phyloP scores from a whole-genome alignment of 2,797 vertebrate genomes.

The Graptemys geographica region DNA sequence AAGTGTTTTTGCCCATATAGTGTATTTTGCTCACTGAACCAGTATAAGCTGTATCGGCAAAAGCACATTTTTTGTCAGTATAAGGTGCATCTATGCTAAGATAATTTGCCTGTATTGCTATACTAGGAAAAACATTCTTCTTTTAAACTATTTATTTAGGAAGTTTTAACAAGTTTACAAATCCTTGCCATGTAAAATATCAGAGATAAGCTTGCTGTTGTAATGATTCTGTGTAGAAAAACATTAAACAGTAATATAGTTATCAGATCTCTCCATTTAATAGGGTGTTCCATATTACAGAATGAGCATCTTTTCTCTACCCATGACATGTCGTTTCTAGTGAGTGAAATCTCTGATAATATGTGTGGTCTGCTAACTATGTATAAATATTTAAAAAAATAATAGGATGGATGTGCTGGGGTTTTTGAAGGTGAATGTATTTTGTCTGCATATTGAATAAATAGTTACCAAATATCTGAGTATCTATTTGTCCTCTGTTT shows the following conservation, averaged over 20 bases:
- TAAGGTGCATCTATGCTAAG: not conserved
- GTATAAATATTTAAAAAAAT: too few species aligned
- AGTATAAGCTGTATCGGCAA: not conserved
- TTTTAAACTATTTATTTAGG: not conserved
- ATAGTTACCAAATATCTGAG: not conserved
- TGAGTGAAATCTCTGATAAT: not conserved
- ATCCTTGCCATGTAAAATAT: not conserved
- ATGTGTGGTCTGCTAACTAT: too few species aligned
- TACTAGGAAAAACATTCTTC: not conserved
- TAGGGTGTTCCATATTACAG: not conserved
- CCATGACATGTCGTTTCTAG: not conserved
- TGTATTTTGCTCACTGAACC: not conserved
- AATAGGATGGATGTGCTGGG: too few species aligned
- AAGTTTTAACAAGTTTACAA: not conserved
- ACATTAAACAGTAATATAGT: not conserved
- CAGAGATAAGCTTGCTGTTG: not conserved
- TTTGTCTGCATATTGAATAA: not conserved
- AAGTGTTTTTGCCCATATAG: not conserved
- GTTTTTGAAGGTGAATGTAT: not conserved
- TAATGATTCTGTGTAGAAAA: not conserved
- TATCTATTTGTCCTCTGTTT: not conserved
- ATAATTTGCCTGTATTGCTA: conserved; percentile 25
- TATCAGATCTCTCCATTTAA: not conserved
- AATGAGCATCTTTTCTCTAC: not conserved
- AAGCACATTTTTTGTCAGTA: conserved; percentile 4